These are phyloP conservation scores for Mormyrus proboscirostris DNA, from an alignment of 2,797 vertebrate genomes.

Conservation along the genomic window DNA sequence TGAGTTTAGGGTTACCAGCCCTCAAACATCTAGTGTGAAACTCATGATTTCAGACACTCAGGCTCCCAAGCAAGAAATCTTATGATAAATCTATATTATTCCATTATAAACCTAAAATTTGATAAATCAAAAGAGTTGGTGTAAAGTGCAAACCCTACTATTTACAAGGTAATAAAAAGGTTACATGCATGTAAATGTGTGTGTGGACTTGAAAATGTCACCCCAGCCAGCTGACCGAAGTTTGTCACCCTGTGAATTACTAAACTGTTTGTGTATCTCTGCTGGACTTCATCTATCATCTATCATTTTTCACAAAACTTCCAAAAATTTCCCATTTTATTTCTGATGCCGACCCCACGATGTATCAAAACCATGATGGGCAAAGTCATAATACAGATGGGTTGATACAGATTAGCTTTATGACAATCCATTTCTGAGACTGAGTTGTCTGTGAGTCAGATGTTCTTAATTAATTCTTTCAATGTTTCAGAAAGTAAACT, in stretches of 20 bases:
- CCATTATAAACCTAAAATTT: neutral
- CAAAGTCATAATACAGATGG: neutral
- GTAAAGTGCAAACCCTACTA: neutral
- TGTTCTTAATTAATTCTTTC: neutral
- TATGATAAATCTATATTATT: too few species aligned
- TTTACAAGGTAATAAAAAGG: neutral
- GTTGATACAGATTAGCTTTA: neutral
- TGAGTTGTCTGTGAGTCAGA: neutral
- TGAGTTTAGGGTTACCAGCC: too few species aligned
- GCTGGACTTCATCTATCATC: neutral
- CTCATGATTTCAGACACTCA: too few species aligned
- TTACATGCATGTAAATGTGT: neutral
- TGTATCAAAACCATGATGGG: neutral
- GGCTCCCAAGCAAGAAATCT: too few species aligned
- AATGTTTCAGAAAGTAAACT: neutral
- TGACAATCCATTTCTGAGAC: neutral
- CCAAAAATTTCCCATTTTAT: neutral
- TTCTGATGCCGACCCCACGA: neutral
- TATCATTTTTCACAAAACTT: neutral
- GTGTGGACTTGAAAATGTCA: neutral
- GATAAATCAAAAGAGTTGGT: neutral
- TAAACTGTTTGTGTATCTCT: neutral
- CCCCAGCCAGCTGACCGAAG: neutral
- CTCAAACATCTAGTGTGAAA: too few species aligned
- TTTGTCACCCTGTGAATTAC: neutral